A percentile compares a stretch with the other conserved stretches of the same genome.
Conservation (phyloP, 1,140 invertebrate genomes). For the Cydia pomonella region DNA sequence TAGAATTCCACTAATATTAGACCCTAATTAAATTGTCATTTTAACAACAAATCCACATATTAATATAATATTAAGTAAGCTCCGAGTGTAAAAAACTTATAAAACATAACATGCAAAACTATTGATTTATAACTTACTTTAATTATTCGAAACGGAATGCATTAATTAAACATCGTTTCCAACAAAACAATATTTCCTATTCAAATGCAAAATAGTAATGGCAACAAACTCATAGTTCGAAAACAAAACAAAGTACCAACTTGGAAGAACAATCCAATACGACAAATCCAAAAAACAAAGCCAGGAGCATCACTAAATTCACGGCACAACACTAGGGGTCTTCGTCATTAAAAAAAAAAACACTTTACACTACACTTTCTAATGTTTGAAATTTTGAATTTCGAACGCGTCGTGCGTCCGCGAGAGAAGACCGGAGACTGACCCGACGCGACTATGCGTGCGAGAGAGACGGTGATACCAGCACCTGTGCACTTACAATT, state of each 20-base stretch:
- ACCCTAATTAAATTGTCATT: no score
- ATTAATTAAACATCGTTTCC: background rate
- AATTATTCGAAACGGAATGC: background rate
- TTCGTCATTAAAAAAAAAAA: constrained; percentile 45
- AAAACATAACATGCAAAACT: background rate
- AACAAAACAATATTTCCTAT: constrained; percentile 1
- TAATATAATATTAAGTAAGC: background rate
- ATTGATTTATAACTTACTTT: background rate
- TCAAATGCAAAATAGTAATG: constrained; percentile 8
- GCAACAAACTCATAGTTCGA: constrained; percentile 16
- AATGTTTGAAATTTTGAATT: constrained; percentile 42
- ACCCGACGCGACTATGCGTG: constrained; percentile 58
- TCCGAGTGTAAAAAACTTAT: background rate
- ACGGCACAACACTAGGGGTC: constrained; percentile 44
- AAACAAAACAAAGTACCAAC: constrained; percentile 22
- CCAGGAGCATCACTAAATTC: constrained; percentile 49
- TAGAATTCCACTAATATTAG: no score
- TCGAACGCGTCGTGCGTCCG: constrained; percentile 44
- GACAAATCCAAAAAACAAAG: constrained; percentile 52
- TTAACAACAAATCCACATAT: no score
- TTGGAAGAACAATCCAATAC: constrained; percentile 39
- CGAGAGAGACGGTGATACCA: constrained; percentile 58
- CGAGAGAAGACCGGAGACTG: constrained; percentile 50
- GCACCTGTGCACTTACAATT: constrained; percentile 73
- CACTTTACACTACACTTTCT: constrained; percentile 47